A percentile compares a stretch with the other conserved stretches of the same genome.
Evolutionary conservation across 1,140 invertebrate species (phyloP).

Genomic region (Macrotrachela quadricornifera): DNA sequence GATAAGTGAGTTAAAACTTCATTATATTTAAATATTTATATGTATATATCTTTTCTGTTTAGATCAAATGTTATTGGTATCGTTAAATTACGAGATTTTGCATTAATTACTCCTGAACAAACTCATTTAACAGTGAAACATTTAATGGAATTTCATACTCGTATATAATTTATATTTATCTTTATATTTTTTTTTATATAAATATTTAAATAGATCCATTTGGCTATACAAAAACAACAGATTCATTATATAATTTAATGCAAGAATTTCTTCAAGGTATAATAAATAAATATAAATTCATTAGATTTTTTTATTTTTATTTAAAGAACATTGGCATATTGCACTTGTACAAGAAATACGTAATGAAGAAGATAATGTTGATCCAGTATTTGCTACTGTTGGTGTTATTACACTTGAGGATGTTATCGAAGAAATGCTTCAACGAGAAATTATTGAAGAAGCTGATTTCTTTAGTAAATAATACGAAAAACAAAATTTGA

Average conservation of each 20-base stretch:
- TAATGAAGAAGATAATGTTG: neutral
- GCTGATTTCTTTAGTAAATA: conserved; percentile 17
- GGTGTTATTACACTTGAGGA: conserved; percentile 38
- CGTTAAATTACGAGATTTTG: neutral
- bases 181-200: neutral
- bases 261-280: neutral
- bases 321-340: neutral
- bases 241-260: neutral
- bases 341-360: neutral
- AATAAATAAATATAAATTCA: neutral
- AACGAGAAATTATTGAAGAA: conserved; percentile 35
- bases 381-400: conserved; percentile 18
- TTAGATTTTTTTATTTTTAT: neutral
- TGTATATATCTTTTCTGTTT: neutral
- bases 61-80: neutral
- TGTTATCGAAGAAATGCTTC: conserved; percentile 36
- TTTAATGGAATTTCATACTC: too few relatives aligned
- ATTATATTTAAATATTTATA: neutral
- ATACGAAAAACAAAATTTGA: too few relatives aligned
- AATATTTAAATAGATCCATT: neutral
- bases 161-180: neutral
- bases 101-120: neutral
- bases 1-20: neutral
- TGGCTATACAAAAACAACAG: neutral
- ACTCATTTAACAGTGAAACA: too few relatives aligned